Base-by-base conservation (phyloP, 2,888 invertebrate species). In the Neoaliturus tenellus region DNA sequence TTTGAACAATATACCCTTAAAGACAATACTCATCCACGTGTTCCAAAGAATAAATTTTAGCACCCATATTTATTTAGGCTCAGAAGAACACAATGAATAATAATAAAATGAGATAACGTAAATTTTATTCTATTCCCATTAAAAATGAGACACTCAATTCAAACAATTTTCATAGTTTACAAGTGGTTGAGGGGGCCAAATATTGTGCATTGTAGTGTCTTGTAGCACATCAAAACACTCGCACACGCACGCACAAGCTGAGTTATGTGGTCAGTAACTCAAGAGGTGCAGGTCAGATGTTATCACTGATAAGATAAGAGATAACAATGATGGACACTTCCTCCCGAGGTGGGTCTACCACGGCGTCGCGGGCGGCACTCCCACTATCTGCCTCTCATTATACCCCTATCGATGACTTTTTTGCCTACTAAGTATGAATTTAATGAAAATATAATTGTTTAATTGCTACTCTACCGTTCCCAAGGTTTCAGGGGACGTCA, bases 401-500 rank as follows among this genome's bases (percentile, higher is more conserved):
- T 8, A 28, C 62, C 25, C 62, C 62, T 62, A 62, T 62, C 62
- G 62, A 62, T 62, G 62, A 62, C 28, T 62, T 62, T n/a, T 62
- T 62, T 62, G 62, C 62, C 62, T 62, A 62, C 62, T 62, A 28
- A 62, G 4, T 62, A 62, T 62, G 10, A 62, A 28, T 28, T 10
- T 62, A 62, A 62, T 62, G 62, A 62, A 62, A 62, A 28, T 8
- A 14, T 62, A 62, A 62, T 62, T 62, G 62, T 62, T 62, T 62
- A 62, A 62, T 62, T 62, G 17, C 62, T 28, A 3, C 31, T 25
- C 31, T 25, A 14, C 17, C 62, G 5, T 20, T 62, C 62, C 28
- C 62, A 31, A 28, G 62, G 62, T 25, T 62, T 17, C 31, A 28
- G 62, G 17, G 31, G 23, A 5, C 14, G 28, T 17, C 1, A 62